Evolutionary conservation across 1,140 invertebrate species (phyloP), one percentile per base, ranked within the genome.

Genomic region (Holcopasites calliopsidis): DNA sequence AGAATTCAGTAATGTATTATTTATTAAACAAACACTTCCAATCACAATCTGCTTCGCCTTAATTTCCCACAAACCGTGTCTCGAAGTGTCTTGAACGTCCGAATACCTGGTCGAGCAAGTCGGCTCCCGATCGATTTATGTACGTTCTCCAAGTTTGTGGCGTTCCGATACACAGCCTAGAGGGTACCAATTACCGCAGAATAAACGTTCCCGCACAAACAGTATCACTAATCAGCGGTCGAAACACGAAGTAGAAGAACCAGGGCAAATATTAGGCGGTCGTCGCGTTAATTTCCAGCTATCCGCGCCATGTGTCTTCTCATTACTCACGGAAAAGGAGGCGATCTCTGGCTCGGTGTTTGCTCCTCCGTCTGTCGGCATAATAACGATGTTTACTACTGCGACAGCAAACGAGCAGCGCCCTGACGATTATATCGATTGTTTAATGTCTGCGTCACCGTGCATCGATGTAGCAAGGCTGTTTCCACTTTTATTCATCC

Each of bases 191-290:
- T 75, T 75, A 75, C 73, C 42, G 40, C 42, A 68, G 54, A 69
- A 68, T 68, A 75, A 69, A 75, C 64, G 64, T 65, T 57, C 66
- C 62, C 65, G 35, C 21, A 69, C 64, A 75, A 75, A 75, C 73
- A 68, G 71, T 74, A 58, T 68, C 64, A 38, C 42, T 60, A 75
- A 75, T 75, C 73, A 75, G 35, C 40, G 65, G 42, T 42, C 42
- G 65, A 68, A 68, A 60, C 65, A 68, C 42, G 73, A 69, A 69
- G 65, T 68, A 38, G 73, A 75, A 68, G 73, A 69, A 58, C 65
- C 64, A 54, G 44, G 18, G 35, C 65, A 75, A 75, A 75, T 75
- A 75, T 75, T 75, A 69, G 73, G 33, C 23, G 50, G 60, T 69
- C 42, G 42, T 26, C 54, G 35, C 57, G 79, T 73, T 68, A 77